These are phyloP conservation scores for Pseudomyrmex sp. DNA, from an alignment of 1,140 invertebrate species.

Conservation along the genomic window DNA sequence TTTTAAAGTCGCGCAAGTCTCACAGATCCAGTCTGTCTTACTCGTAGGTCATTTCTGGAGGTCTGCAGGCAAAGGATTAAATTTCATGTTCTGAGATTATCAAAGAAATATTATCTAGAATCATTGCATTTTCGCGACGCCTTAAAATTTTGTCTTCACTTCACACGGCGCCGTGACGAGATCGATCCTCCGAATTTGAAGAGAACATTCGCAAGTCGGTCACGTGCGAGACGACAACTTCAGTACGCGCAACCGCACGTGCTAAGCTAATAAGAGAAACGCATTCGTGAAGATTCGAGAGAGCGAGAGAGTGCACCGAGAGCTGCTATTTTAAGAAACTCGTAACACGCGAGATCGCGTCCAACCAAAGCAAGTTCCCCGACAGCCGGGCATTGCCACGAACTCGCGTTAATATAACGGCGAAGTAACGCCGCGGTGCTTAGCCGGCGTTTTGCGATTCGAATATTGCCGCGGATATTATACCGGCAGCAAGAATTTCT, in stretches of 20 bases:
- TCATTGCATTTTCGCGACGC: neutral
- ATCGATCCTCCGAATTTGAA: too few species aligned
- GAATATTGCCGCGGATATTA: constrained; percentile 1
- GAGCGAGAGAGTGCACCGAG: constrained; percentile 46
- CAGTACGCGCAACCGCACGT: constrained; percentile 45
- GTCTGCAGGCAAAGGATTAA: too few species aligned
- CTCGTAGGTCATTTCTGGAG: too few species aligned
- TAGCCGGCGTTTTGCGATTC: constrained; percentile 1
- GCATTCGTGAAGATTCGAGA: constrained; percentile 55
- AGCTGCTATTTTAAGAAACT: constrained; percentile 65
- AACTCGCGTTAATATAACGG: constrained; percentile 42
- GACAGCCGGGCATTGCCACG: constrained; percentile 32
- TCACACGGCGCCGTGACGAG: too few species aligned
- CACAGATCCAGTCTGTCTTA: too few species aligned
- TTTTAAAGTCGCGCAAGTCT: too few species aligned
- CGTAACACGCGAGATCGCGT: constrained; percentile 54
- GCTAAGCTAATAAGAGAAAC: constrained; percentile 17
- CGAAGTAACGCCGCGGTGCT: constrained; percentile 7
- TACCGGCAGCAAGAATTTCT: neutral
- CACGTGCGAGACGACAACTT: constrained; percentile 30
- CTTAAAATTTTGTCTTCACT: neutral
- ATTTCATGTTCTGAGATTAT: too few species aligned
- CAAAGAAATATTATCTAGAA: too few species aligned
- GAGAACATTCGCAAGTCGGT: constrained; percentile 8
- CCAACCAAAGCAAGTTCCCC: constrained; percentile 34